A percentile compares a stretch with the other conserved stretches of the same genome.
phyloP scores from a whole-genome alignment of 2,888 invertebrate species.

The Aproaerema taeniolella region DNA sequence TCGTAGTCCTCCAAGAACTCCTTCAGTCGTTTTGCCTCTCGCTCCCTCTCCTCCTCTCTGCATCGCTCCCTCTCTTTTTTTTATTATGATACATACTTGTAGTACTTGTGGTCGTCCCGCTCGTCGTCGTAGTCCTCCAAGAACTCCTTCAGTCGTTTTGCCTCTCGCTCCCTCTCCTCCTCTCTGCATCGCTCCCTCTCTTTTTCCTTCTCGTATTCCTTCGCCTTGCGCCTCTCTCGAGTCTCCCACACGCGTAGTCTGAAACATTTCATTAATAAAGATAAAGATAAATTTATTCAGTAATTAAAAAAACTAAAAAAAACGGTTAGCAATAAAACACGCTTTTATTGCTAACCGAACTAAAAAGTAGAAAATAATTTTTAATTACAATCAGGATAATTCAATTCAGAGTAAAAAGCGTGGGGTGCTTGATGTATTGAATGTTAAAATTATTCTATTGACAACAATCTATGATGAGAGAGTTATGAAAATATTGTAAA shows the following conservation, averaged over 20 bases:
- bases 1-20: conserved; percentile 99
- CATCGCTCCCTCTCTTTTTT: conserved; percentile 85
- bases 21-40: conserved; percentile 95
- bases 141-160: conserved; percentile 96
- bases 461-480: no score
- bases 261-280: conserved; percentile 11
- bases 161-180: conserved; percentile 93
- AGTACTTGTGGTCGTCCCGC: conserved; percentile 97
- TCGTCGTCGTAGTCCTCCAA: conserved; percentile 99
- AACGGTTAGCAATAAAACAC: no score
- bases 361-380: no score
- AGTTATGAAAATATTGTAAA: no score
- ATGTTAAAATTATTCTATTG: no score
- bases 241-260: conserved; percentile 86
- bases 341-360: no score
- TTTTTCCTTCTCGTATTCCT: conserved; percentile 93
- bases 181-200: conserved; percentile 85
- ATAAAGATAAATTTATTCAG: not conserved
- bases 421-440: no score
- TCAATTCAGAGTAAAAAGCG: no score
- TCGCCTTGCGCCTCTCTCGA: conserved; percentile 91
- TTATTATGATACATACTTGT: no score
- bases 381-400: no score
- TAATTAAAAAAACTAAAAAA: no score
- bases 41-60: conserved; percentile 90